A percentile compares a stretch with the other conserved stretches of the same genome.
Evolutionary conservation across 2,888 invertebrate species (phyloP).

Genomic region (Andrena dorsata): DNA sequence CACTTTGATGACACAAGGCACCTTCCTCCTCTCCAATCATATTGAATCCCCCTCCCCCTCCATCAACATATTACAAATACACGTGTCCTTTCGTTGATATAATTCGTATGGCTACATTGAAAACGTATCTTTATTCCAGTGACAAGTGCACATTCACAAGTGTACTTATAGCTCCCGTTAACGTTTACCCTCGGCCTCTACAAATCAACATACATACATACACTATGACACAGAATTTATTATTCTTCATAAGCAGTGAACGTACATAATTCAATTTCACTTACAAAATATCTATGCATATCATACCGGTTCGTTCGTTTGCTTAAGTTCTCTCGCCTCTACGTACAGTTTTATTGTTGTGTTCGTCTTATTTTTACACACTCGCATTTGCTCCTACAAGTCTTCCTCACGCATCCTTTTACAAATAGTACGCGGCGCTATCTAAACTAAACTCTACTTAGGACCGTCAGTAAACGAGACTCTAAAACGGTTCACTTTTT

Average conservation of each 20-base stretch:
- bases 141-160: slow-evolving; percentile 54
- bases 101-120: slow-evolving; percentile 33
- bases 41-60: not conserved
- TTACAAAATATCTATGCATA: slow-evolving; percentile 82
- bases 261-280: slow-evolving; percentile 80
- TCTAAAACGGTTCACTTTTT: slow-evolving; percentile 52
- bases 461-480: slow-evolving; percentile 49
- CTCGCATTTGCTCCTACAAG: slow-evolving; percentile 73
- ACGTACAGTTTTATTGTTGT: slow-evolving; percentile 65
- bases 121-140: slow-evolving; percentile 58
- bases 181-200: slow-evolving; percentile 37
- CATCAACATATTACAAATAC: not conserved
- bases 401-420: slow-evolving; percentile 68
- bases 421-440: slow-evolving; percentile 63
- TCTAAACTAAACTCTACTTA: slow-evolving; percentile 67
- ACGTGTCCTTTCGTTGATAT: not conserved
- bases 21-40: not conserved
- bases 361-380: slow-evolving; percentile 75
- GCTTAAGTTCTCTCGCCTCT: slow-evolving; percentile 41
- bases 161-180: slow-evolving; percentile 25
- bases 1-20: too few relatives aligned
- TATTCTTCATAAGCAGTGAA: slow-evolving; percentile 82
- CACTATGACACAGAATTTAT: slow-evolving; percentile 82
- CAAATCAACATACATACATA: slow-evolving; percentile 60
- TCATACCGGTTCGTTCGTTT: slow-evolving; percentile 41